phyloP scores from a whole-genome alignment of 2,113 vertebrate genomes.

The Perca fluviatilis region DNA sequence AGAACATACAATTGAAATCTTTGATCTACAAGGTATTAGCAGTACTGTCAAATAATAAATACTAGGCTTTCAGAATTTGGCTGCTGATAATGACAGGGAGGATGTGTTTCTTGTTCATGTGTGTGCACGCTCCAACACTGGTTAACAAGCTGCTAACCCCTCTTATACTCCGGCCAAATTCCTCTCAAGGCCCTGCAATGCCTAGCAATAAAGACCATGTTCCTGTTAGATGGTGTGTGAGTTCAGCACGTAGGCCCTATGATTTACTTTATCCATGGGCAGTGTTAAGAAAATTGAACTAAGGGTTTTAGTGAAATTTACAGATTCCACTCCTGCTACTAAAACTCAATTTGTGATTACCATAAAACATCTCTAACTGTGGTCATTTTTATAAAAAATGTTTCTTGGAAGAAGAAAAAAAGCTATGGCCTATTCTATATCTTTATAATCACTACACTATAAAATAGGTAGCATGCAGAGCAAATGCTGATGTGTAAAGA shows the following conservation, averaged over 20 bases:
- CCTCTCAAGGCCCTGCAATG: conserved; percentile 40
- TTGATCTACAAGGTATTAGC: not conserved
- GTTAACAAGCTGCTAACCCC: conserved; percentile 67
- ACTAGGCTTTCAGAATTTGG: not conserved
- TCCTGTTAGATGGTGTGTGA: conserved; percentile 7
- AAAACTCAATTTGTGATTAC: not conserved
- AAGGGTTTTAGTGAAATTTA: not conserved
- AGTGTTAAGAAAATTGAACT: not conserved
- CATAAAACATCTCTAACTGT: not conserved
- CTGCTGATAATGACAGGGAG: conserved; percentile 5
- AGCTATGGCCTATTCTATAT: not conserved
- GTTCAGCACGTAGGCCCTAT: not conserved
- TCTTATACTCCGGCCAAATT: conserved; percentile 56
- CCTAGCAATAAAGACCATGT: conserved; percentile 21
- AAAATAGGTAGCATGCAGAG: not conserved
- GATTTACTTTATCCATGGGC: not conserved
- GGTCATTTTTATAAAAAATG: not conserved
- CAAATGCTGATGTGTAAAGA: no score
- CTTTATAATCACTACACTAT: not conserved
- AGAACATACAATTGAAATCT: not conserved
- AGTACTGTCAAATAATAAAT: not conserved
- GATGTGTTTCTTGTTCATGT: not conserved
- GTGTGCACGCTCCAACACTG: not conserved
- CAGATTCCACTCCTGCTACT: not conserved
- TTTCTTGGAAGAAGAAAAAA: not conserved